A percentile compares a stretch with the other conserved stretches of the same genome.
Conservation (phyloP, 2,797 vertebrate genomes). For the Oreortyx pictus region DNA sequence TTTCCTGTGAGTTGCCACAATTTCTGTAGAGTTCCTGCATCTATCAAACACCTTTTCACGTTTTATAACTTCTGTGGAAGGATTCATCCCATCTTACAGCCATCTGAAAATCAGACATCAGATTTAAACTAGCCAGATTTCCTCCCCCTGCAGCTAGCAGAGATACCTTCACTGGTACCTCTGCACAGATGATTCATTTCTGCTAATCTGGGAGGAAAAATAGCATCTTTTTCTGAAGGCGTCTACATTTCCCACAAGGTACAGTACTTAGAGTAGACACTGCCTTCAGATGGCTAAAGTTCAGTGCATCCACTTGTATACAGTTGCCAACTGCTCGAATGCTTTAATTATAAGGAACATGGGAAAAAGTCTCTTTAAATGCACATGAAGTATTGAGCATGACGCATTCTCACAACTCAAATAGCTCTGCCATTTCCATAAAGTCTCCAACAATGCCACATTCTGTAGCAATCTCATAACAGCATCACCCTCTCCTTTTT, state of each 20-base stretch:
- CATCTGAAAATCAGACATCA: neutral
- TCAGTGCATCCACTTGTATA: neutral
- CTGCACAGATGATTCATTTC: neutral
- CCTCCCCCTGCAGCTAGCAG: neutral
- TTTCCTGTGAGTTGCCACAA: neutral
- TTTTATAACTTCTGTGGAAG: neutral
- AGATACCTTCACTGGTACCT: neutral
- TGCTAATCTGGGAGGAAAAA: neutral
- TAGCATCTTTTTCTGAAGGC: neutral
- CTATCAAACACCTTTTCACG: neutral
- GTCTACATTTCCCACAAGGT: neutral
- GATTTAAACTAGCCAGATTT: neutral
- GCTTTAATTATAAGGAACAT: neutral
- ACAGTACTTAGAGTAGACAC: neutral
- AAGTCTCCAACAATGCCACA: neutral
- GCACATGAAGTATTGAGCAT: neutral
- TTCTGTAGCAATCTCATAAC: constrained; percentile 4
- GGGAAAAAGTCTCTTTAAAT: neutral
- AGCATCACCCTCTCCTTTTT: constrained; percentile 24
- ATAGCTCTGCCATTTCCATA: neutral
- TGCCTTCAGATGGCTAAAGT: neutral
- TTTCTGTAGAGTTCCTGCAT: neutral
- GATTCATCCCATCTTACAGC: neutral
- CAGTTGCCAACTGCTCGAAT: neutral
- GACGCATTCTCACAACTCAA: neutral